phyloP scores from a whole-genome alignment of 2,113 vertebrate species.

The Pithys albifrons region DNA sequence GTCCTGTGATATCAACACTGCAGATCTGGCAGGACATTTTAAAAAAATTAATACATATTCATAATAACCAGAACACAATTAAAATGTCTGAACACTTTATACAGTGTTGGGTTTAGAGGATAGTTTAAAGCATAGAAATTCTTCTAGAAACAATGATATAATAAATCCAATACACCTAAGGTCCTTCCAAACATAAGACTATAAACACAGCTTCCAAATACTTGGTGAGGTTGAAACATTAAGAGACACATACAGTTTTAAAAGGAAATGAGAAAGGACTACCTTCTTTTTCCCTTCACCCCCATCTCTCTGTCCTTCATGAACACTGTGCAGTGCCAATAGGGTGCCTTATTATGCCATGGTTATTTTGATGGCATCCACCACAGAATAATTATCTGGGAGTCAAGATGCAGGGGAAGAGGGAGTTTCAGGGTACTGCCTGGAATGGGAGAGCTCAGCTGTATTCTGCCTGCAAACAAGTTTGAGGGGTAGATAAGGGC shows the following conservation, averaged over 20 bases:
- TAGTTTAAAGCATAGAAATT: neutral
- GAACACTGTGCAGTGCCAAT: neutral
- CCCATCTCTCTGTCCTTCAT: neutral
- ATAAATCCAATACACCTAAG: neutral
- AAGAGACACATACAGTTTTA: neutral
- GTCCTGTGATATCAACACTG: neutral
- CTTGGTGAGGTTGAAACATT: neutral
- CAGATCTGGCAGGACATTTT: neutral
- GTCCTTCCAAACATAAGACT: neutral
- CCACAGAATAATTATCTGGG: neutral
- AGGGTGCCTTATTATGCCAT: fast-evolving
- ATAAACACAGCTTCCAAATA: neutral
- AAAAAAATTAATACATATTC: neutral
- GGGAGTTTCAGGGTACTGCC: neutral
- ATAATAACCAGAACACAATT: neutral
- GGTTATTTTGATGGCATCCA: neutral
- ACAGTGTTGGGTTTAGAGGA: neutral
- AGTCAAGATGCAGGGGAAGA: neutral
- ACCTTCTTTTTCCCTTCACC: neutral
- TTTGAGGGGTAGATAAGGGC: neutral
- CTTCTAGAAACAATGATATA: neutral
- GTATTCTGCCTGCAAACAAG: neutral
- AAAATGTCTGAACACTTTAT: neutral
- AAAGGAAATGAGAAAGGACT: neutral
- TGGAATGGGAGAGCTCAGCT: neutral